Evolutionary conservation across 2,113 vertebrate species (phyloP), one percentile per base, ranked within the genome.

Genomic region (Atlantisia rogersi): DNA sequence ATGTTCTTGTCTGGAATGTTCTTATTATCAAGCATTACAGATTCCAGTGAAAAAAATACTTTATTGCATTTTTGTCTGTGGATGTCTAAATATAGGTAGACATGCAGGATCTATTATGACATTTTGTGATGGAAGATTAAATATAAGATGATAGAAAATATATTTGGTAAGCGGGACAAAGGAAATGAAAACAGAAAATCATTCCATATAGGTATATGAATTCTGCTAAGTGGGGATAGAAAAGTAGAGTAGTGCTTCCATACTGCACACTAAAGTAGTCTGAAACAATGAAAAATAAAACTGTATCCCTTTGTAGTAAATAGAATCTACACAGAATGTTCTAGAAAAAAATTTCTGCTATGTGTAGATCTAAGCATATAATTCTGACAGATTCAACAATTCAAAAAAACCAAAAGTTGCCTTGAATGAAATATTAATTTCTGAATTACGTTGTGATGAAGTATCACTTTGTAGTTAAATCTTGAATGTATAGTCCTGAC

Each of bases 81-180:
- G 46, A 65, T 86, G 21, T 65, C 76, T 96, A 86, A 92, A 92
- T 90, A 76, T 46, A 77, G 55, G 67, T 63, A 86, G 87, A 91
- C 63, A 52, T 65, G 63, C 7, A 7, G 40, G 67, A 92, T 94
- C 59, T 83, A 21, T 82, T 58, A 83, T 96, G 96, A 88, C 92
- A 75, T 91, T 93, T 94, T 95, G 37, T 67, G 90, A 92, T 65
- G 67, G 68, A 74, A 90, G 75, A 74, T 82, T 52, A 93, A 95
- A 93, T 90, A 78, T n/a, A 69, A 95, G 56, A 88, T 88, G 90
- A 91, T 90, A 93, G 92, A 67, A 96, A 96, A 91, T 91, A 50
- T 63, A 90, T 93, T 92, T 90, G 44, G n/a, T 83, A 88, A 83
- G 75, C 2, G 0, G 82, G 65, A 94, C 59, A 92, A 90, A 81